These are phyloP conservation scores for Epirrhoe alternata DNA, from an alignment of 2,888 invertebrate genomes.

Conservation along the genomic window DNA sequence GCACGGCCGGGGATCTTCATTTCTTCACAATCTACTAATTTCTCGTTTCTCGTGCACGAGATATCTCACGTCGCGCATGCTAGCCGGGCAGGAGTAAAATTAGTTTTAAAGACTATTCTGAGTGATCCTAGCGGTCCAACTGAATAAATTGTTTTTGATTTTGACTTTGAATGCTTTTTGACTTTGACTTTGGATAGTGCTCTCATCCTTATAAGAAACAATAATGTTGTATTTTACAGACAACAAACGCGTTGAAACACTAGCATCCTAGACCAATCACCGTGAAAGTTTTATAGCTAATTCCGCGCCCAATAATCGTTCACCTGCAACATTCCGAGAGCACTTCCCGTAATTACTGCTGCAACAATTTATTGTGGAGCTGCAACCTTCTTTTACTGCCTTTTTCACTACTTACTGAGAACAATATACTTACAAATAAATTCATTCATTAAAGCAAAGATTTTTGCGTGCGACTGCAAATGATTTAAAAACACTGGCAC, in stretches of 20 bases:
- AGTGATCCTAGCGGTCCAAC: too few species aligned
- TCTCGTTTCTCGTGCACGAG: too few species aligned
- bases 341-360: conserved; percentile 41
- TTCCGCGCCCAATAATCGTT: conserved; percentile 30
- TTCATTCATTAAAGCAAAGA: not conserved
- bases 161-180: too few species aligned
- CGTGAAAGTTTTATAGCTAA: conserved; percentile 27
- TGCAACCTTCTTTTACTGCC: conserved; percentile 24
- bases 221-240: not conserved
- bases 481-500: too few species aligned
- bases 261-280: conserved; percentile 6
- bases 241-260: not conserved
- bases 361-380: conserved; percentile 34
- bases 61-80: too few species aligned
- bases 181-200: too few species aligned
- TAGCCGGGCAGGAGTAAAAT: too few species aligned
- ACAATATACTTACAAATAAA: not conserved
- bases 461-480: too few species aligned
- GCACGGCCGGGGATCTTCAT: too few species aligned
- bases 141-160: not conserved
- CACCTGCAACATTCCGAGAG: conserved; percentile 24
- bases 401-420: not conserved
- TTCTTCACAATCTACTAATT: too few species aligned
- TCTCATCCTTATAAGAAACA: too few species aligned
- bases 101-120: too few species aligned